Conservation (phyloP, 2,113 vertebrate genomes). For the Callipepla californica region DNA sequence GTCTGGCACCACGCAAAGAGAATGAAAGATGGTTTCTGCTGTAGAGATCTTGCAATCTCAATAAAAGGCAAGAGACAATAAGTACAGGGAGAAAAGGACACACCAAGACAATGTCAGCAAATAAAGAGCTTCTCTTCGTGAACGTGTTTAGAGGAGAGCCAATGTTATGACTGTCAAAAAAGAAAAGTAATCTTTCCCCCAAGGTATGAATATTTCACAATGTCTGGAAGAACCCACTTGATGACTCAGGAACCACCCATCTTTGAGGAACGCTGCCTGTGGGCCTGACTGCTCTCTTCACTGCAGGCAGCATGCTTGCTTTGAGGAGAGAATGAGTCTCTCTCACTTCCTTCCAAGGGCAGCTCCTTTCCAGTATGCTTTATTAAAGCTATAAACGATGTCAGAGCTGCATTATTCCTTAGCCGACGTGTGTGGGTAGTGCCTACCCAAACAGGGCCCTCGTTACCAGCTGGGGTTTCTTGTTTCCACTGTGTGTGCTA, state of each 20-base stretch:
- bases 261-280: slow-evolving; percentile 25
- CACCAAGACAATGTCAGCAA: neutral
- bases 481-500: neutral
- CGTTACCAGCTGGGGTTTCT: neutral
- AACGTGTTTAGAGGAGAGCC: neutral
- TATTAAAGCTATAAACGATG: neutral
- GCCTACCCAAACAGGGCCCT: neutral
- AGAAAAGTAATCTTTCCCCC: slow-evolving; percentile 9
- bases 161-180: neutral
- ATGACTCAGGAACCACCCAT: neutral
- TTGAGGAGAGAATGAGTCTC: neutral
- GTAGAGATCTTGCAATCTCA: neutral
- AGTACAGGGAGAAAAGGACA: neutral
- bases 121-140: neutral
- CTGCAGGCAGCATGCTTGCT: neutral
- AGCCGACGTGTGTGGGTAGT: neutral
- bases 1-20: neutral
- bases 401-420: neutral
- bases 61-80: neutral
- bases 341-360: slow-evolving; percentile 16
- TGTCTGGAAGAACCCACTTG: slow-evolving; percentile 8
- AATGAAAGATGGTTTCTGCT: neutral
- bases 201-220: slow-evolving; percentile 23
- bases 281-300: neutral
- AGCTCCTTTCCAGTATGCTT: neutral